Evolutionary conservation across 92 coral and sea anemone species (phyloP).

Genomic region (Paramuricea clavata): DNA sequence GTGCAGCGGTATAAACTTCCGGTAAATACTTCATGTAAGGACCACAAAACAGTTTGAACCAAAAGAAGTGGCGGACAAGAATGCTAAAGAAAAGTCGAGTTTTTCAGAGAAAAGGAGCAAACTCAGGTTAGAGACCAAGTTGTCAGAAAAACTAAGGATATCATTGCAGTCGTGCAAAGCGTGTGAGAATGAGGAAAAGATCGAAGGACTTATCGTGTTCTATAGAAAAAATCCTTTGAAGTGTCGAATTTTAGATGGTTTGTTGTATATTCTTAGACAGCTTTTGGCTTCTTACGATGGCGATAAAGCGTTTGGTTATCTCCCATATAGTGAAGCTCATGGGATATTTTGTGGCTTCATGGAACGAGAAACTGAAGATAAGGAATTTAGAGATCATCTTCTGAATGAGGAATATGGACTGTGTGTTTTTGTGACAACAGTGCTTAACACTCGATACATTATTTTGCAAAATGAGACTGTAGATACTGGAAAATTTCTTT

Average conservation of each 20-base stretch:
- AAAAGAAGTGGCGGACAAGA: too few relatives aligned
- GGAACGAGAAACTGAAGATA: constrained; percentile 72
- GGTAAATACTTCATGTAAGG: too few relatives aligned
- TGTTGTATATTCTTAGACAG: constrained; percentile 73
- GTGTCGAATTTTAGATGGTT: constrained; percentile 59
- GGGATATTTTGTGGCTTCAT: constrained; percentile 70
- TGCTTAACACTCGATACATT: constrained; percentile 71
- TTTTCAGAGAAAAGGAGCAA: constrained; percentile 72
- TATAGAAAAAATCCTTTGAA: constrained; percentile 48
- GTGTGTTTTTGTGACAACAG: constrained; percentile 66
- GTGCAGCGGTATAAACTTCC: too few relatives aligned
- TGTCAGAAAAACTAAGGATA: constrained; percentile 67
- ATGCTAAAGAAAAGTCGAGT: too few relatives aligned
- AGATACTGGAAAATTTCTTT: constrained; percentile 58
- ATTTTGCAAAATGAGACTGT: constrained; percentile 72
- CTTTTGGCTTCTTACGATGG: constrained; percentile 73
- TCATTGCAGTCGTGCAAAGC: constrained; percentile 56
- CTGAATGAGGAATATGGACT: too few relatives aligned
- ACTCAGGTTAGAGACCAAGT: constrained; percentile 65
- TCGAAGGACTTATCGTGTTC: constrained; percentile 67
- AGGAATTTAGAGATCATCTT: too few relatives aligned
- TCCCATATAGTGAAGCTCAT: constrained; percentile 67
- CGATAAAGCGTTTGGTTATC: constrained; percentile 68
- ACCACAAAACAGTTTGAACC: too few relatives aligned
- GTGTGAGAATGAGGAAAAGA: too few relatives aligned